Evolutionary conservation across 2,888 invertebrate genomes (phyloP), one percentile per base, ranked within the genome.

Genomic region (Coelinius sp.): DNA sequence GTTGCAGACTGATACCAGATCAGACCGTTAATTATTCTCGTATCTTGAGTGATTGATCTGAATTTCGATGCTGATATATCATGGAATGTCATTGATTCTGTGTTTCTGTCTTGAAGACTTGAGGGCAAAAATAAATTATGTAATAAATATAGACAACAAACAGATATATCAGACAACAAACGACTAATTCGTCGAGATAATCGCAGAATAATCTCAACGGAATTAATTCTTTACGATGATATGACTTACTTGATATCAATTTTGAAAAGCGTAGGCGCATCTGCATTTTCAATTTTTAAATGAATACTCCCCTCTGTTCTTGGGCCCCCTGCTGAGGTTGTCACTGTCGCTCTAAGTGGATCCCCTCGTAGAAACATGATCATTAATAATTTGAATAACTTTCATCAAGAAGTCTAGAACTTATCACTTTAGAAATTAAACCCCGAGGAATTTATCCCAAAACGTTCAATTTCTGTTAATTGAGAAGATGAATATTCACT

Each of bases 161-260:
- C n/a, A n/a, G n/a, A n/a, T n/a, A n/a, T n/a, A n/a, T n/a, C n/a
- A n/a, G n/a, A n/a, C n/a, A n/a, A n/a, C n/a, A n/a, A n/a, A n/a
- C n/a, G n/a, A n/a, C n/a, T n/a, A n/a, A n/a, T n/a, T n/a, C n/a
- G 12, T 31, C 17, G 24, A 4, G 7, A 10, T 31, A 46, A 10
- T 56, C 41, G 12, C 22, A 31, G n/a, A 20, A 53, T 24, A 1
- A 35, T 67, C 41, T n/a, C n/a, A n/a, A n/a, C n/a, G n/a, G n/a
- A n/a, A n/a, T n/a, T n/a, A n/a, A n/a, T n/a, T n/a, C n/a, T n/a
- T n/a, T n/a, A n/a, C n/a, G n/a, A n/a, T n/a, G n/a, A n/a, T n/a
- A n/a, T 41, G 52, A 87, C 90, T 87, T 85, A 91, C 91, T 89
- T 88, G 87, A 88, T 90, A 73, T 84, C 82, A 46, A 91, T 87